Evolutionary conservation across 2,797 vertebrate species (phyloP).

Genomic region (Brachymystax lenok): DNA sequence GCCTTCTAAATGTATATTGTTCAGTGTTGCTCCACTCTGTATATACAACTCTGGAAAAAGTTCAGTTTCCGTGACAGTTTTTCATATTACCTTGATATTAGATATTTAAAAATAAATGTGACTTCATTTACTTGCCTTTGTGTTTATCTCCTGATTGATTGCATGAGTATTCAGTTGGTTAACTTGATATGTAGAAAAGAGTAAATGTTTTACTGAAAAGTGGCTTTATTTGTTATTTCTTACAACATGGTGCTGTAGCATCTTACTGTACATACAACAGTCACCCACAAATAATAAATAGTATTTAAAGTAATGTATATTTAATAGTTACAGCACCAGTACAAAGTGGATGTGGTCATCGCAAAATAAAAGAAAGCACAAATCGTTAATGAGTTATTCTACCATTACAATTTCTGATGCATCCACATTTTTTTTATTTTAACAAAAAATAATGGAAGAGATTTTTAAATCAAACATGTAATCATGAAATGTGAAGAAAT

Average conservation of each 20-base stretch:
- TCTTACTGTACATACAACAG: slow-evolving; percentile 83
- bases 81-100: background rate
- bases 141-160: slow-evolving; percentile 20
- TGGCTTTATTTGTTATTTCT: slow-evolving; percentile 89
- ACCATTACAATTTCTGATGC: slow-evolving; percentile 64
- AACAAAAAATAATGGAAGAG: slow-evolving; percentile 38
- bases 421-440: slow-evolving; percentile 63
- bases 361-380: slow-evolving; percentile 47
- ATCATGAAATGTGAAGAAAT: slow-evolving; percentile 38
- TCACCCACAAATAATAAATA: slow-evolving; percentile 87
- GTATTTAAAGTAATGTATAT: slow-evolving; percentile 82
- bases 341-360: slow-evolving; percentile 77
- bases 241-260: slow-evolving; percentile 80
- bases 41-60: slow-evolving; percentile 14
- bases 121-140: slow-evolving; percentile 18
- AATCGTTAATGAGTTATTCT: slow-evolving; percentile 43
- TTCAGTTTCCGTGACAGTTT: slow-evolving; percentile 10
- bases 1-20: slow-evolving; percentile 8
- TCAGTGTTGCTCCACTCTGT: slow-evolving; percentile 15
- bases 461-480: slow-evolving; percentile 42
- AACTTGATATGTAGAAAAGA: slow-evolving; percentile 71
- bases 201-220: slow-evolving; percentile 82
- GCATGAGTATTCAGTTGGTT: slow-evolving; percentile 62
- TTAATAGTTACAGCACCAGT: slow-evolving; percentile 82
- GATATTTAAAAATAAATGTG: slow-evolving; percentile 32